Conservation (phyloP, 2,113 vertebrate species). For the Pteruthius melanotis region DNA sequence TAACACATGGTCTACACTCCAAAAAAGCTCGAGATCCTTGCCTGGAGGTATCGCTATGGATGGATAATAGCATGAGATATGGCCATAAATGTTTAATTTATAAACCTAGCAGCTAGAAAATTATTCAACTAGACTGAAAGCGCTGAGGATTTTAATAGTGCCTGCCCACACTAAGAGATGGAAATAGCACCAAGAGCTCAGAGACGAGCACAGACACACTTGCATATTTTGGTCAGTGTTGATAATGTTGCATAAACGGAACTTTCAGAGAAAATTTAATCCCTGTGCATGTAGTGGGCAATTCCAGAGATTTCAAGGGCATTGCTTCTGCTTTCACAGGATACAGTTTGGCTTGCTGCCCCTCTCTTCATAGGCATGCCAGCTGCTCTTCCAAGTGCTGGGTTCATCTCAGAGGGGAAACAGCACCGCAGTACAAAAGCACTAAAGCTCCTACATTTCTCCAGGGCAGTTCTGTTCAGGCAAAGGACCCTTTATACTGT, state of each 20-base stretch:
- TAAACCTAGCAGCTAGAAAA: slow-evolving; percentile 49
- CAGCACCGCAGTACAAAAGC: background rate
- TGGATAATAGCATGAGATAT: slow-evolving; percentile 8
- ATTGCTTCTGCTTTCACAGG: background rate
- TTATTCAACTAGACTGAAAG: slow-evolving; percentile 41
- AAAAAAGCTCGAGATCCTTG: slow-evolving; percentile 3
- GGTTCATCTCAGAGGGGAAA: background rate
- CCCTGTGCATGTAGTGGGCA: background rate
- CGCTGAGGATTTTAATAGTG: slow-evolving; percentile 42
- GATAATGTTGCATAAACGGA: background rate
- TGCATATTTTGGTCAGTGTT: background rate
- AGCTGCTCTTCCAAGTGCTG: background rate
- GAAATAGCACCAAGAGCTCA: background rate
- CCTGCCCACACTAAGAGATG: slow-evolving; percentile 28
- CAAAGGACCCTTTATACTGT: background rate
- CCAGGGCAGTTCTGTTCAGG: background rate
- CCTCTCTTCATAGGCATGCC: background rate
- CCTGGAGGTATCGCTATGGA: background rate
- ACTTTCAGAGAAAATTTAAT: background rate
- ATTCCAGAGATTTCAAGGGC: background rate
- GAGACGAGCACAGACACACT: background rate
- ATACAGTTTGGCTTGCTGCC: background rate
- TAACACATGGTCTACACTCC: background rate
- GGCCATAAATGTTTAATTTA: slow-evolving; percentile 32
- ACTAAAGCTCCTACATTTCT: background rate